These are phyloP conservation scores for Donacobius atricapilla DNA, from an alignment of 2,113 vertebrate genomes.

Conservation along the genomic window DNA sequence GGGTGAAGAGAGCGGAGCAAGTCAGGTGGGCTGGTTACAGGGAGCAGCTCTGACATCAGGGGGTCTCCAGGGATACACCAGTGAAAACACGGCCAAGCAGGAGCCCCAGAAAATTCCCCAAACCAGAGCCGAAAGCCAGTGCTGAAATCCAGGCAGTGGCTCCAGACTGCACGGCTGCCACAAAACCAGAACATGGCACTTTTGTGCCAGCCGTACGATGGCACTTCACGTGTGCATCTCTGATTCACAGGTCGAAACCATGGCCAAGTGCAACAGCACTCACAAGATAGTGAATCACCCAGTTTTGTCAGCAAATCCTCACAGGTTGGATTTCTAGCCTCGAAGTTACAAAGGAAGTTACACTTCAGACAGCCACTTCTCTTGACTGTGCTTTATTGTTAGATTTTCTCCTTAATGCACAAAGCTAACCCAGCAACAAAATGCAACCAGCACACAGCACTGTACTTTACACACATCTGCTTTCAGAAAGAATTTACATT, in stretches of 20 bases:
- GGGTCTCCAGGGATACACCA: background rate
- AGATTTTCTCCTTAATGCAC: background rate
- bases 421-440: background rate
- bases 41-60: background rate
- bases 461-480: background rate
- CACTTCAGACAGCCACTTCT: background rate
- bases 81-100: background rate
- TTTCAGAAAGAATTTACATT: background rate
- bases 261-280: rapidly evolving
- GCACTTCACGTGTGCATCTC: background rate
- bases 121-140: background rate
- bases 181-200: background rate
- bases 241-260: background rate
- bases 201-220: background rate
- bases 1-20: background rate
- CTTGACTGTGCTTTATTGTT: background rate
- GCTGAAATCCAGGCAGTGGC: background rate
- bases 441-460: rapidly evolving
- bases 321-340: background rate
- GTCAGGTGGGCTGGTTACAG: background rate
- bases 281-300: rapidly evolving
- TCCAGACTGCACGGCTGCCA: background rate
- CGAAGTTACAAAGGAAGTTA: background rate
- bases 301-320: background rate
- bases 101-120: background rate